These are phyloP conservation scores for Nezara viridula DNA, from an alignment of 2,888 invertebrate genomes.

Conservation along the genomic window DNA sequence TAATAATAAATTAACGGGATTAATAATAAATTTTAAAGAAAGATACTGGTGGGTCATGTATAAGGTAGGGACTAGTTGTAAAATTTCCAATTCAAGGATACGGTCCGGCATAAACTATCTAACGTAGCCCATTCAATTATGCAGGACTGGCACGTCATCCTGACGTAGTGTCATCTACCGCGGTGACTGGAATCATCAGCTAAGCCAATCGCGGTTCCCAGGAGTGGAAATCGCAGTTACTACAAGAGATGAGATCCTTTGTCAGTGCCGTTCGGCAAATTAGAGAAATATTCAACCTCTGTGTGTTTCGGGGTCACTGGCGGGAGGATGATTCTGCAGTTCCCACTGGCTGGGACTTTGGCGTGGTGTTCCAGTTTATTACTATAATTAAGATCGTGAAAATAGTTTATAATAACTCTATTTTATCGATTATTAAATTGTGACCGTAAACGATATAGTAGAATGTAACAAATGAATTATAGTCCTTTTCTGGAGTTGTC, in stretches of 20 bases:
- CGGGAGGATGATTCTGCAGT: background rate
- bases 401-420: background rate
- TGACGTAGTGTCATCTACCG: constrained; percentile 23
- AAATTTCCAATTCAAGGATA: background rate
- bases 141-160: background rate
- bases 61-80: background rate
- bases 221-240: constrained; percentile 6
- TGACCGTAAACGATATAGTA: no score
- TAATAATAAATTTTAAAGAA: no score
- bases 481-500: no score
- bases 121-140: background rate
- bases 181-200: constrained; percentile 11
- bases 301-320: constrained; percentile 13
- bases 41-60: no score
- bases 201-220: constrained; percentile 4
- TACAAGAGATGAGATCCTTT: background rate
- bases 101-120: background rate
- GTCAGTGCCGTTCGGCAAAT: background rate
- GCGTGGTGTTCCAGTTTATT: background rate
- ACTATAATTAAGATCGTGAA: background rate
- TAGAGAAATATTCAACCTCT: constrained; percentile 5
- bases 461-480: no score
- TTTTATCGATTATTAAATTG: background rate
- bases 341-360: background rate
- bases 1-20: no score